Evolutionary conservation across 2,113 vertebrate species (phyloP).

Genomic region (Hippocampus guttulatus): DNA sequence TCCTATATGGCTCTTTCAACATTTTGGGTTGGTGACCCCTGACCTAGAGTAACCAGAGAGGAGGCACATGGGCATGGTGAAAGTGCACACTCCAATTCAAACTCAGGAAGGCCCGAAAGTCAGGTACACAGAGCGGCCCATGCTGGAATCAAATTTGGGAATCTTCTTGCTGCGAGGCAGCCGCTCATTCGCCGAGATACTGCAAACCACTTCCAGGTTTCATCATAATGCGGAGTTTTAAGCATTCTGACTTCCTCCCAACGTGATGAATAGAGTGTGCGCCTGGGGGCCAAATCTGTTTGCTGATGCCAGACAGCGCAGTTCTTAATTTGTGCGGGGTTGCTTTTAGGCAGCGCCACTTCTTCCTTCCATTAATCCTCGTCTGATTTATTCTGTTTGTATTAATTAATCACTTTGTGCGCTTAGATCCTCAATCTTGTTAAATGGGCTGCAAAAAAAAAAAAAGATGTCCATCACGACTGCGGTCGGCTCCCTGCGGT

Average conservation of each 20-base stretch:
- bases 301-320: neutral
- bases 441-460: neutral
- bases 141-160: neutral
- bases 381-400: slow-evolving; percentile 4
- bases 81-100: neutral
- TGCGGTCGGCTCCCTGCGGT: neutral
- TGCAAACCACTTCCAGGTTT: neutral
- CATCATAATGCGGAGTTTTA: neutral
- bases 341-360: neutral
- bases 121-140: neutral
- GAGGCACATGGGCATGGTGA: neutral
- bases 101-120: neutral
- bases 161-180: neutral
- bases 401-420: neutral
- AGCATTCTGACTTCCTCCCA: neutral
- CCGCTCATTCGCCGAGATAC: neutral
- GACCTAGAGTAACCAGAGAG: neutral
- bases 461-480: neutral
- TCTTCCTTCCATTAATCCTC: slow-evolving; percentile 2
- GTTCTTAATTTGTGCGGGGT: neutral
- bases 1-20: too few species aligned
- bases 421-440: neutral
- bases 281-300: neutral
- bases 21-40: too few species aligned
- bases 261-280: neutral